These are phyloP conservation scores for Amphilophus citrinellus DNA, from an alignment of 2,113 vertebrate genomes.

Conservation along the genomic window DNA sequence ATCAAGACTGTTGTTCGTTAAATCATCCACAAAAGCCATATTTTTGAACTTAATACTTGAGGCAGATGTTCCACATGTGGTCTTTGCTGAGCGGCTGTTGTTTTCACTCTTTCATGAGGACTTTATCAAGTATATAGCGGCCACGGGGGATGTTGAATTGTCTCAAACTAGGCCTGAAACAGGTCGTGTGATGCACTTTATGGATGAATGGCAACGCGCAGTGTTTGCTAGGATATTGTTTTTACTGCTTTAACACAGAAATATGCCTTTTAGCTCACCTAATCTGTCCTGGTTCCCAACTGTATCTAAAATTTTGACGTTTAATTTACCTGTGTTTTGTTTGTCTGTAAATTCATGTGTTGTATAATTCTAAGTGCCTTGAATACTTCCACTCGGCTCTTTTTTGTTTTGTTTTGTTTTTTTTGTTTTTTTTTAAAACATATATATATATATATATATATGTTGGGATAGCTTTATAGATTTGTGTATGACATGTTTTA, in stretches of 20 bases:
- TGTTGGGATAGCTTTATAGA: constrained; percentile 55
- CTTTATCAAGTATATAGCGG: neutral
- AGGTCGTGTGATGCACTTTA: constrained; percentile 77
- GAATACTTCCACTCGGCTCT: constrained; percentile 5
- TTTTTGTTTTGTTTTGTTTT: neutral
- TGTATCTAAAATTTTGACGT: constrained; percentile 11
- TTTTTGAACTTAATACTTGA: constrained; percentile 2
- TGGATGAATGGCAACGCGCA: constrained; percentile 48
- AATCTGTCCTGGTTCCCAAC: constrained; percentile 3
- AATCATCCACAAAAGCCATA: constrained; percentile 61
- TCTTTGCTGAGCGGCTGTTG: neutral
- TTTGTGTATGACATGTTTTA: constrained; percentile 29
- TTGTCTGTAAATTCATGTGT: neutral
- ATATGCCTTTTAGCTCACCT: constrained; percentile 61
- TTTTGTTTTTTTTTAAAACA: no score
- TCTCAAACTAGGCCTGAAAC: constrained; percentile 14
- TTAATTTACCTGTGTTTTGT: constrained; percentile 2
- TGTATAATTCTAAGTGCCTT: constrained; percentile 69
- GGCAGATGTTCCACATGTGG: neutral
- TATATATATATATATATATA: neutral
- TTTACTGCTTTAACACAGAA: constrained; percentile 43
- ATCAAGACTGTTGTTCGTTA: neutral
- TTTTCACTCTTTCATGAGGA: constrained; percentile 16
- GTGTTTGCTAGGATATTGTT: constrained; percentile 26
- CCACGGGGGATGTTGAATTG: neutral